These are phyloP conservation scores for Norana najaformis DNA, from an alignment of 2,888 invertebrate genomes.

Conservation along the genomic window DNA sequence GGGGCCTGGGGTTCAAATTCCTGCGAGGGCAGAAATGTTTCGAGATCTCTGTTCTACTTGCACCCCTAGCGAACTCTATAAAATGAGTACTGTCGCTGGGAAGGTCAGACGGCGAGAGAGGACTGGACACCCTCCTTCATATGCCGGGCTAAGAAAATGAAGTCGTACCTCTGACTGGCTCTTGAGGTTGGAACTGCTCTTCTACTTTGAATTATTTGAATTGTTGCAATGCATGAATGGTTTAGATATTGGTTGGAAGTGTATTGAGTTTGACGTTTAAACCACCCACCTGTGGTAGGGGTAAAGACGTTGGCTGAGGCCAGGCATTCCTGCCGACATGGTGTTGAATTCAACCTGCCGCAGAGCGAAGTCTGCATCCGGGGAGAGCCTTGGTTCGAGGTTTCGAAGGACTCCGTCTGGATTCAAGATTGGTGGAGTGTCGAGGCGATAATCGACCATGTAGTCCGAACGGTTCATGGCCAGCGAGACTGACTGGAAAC, in stretches of 20 bases:
- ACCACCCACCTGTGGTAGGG: slow-evolving; percentile 76
- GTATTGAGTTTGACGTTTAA: not conserved
- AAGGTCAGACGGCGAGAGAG: no score
- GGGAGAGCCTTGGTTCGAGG: not conserved
- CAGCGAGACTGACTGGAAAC: slow-evolving; percentile 71
- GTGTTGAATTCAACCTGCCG: slow-evolving; percentile 98
- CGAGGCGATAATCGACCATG: slow-evolving; percentile 70
- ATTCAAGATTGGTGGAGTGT: not conserved
- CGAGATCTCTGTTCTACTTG: no score
- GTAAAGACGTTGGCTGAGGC: slow-evolving; percentile 77
- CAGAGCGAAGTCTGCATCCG: slow-evolving; percentile 53
- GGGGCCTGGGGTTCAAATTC: no score
- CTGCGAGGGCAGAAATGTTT: no score
- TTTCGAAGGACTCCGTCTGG: not conserved
- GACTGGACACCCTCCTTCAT: no score
- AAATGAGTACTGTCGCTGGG: no score
- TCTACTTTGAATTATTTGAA: no score
- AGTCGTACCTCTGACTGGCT: no score
- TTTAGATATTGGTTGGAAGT: not conserved
- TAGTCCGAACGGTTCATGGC: slow-evolving; percentile 86
- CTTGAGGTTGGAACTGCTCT: no score
- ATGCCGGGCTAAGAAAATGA: no score
- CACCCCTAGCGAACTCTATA: no score
- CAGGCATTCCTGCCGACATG: slow-evolving; percentile 92
- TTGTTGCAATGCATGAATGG: not conserved